phyloP scores from a whole-genome alignment of 2,888 invertebrate species.

The Melangyna quadrimaculata region DNA sequence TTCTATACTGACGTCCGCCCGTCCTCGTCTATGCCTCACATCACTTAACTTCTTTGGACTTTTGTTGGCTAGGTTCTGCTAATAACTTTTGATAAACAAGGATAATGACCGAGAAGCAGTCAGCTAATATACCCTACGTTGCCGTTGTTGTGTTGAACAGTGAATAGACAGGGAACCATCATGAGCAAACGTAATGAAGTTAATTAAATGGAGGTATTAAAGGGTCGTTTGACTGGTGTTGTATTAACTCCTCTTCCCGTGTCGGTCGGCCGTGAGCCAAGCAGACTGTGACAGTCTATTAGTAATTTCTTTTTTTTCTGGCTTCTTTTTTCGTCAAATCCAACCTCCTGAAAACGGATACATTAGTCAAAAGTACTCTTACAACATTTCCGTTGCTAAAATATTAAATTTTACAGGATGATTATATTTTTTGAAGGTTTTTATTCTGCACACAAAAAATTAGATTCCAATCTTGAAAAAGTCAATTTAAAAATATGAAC shows the following conservation, averaged over 20 bases:
- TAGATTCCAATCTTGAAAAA: not conserved
- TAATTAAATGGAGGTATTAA: constrained; percentile 67
- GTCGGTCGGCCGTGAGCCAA: not conserved
- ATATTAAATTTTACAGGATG: constrained; percentile 35
- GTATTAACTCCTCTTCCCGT: not conserved
- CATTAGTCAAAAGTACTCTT: constrained; percentile 39
- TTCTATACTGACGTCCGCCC: not conserved
- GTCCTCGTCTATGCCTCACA: not conserved
- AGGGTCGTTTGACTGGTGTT: constrained; percentile 52
- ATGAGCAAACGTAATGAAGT: constrained; percentile 60
- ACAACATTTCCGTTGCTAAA: constrained; percentile 33
- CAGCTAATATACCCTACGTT: not conserved
- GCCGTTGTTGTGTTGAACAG: not conserved
- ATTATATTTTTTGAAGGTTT: not conserved
- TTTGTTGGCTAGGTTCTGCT: constrained; percentile 39
- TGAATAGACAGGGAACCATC: constrained; percentile 30
- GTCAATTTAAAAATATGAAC: not conserved
- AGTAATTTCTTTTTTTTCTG: constrained; percentile 9
- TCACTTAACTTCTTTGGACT: constrained; percentile 6
- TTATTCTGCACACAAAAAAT: not conserved
- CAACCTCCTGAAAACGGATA: constrained; percentile 5
- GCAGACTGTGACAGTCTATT: constrained; percentile 27
- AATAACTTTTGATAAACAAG: constrained; percentile 71
- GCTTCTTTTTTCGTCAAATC: not conserved
- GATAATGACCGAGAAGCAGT: constrained; percentile 61